A percentile compares a stretch with the other conserved stretches of the same genome.
These are phyloP conservation scores for Drosophila subsilvestris DNA, from an alignment of 2,888 invertebrate genomes.

Conservation along the genomic window DNA sequence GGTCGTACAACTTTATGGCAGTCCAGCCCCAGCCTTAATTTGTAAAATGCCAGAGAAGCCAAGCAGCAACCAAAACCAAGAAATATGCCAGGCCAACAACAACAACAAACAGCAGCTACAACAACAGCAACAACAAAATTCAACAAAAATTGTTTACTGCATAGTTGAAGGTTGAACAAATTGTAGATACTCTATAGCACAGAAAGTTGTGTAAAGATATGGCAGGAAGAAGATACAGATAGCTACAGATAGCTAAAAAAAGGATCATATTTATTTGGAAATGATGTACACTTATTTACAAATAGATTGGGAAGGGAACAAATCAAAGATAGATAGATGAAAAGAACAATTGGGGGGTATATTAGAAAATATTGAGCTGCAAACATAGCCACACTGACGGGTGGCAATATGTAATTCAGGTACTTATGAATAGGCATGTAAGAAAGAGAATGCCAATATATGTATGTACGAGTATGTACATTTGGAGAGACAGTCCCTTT, in stretches of 20 bases:
- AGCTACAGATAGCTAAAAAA: neutral
- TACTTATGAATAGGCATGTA: neutral
- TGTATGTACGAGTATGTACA: no score
- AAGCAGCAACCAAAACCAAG: constrained; percentile 29
- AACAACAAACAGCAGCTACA: neutral
- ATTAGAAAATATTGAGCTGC: neutral
- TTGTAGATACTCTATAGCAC: neutral
- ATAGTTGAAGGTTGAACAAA: constrained; percentile 4
- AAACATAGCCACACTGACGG: neutral
- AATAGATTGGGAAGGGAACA: no score
- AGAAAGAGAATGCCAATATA: neutral
- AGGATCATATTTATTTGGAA: no score
- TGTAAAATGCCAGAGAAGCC: constrained; percentile 38
- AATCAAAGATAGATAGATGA: neutral
- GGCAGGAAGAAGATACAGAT: neutral
- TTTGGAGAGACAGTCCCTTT: neutral
- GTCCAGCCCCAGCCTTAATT: constrained; percentile 39
- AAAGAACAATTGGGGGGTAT: no score
- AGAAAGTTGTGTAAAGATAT: neutral
- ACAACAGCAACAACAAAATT: neutral
- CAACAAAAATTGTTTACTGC: neutral
- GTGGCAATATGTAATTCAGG: neutral
- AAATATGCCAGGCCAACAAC: constrained; percentile 39
- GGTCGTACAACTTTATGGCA: constrained; percentile 77
- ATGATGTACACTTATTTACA: neutral